phyloP scores from a whole-genome alignment of 2,888 invertebrate genomes.

The Villa cingulata region DNA sequence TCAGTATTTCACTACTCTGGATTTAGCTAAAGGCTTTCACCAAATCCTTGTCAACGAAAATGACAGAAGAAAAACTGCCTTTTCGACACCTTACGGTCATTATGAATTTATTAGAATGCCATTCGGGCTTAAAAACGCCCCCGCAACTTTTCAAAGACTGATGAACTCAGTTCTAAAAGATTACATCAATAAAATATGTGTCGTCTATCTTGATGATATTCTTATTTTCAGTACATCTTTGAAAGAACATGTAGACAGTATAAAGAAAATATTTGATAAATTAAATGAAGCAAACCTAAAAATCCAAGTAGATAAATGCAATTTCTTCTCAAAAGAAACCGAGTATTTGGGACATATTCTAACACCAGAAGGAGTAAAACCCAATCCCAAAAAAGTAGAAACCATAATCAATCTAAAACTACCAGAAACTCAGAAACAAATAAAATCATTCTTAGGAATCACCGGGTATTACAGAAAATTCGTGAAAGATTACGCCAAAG shows the following conservation, averaged over 20 bases:
- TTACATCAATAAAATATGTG: slow-evolving; percentile 15
- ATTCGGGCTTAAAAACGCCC: slow-evolving; percentile 7
- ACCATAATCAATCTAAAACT: slow-evolving; percentile 15
- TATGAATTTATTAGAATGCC: slow-evolving; percentile 5
- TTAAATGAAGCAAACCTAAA: neutral
- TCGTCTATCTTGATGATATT: slow-evolving; percentile 5
- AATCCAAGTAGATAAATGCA: slow-evolving; percentile 10
- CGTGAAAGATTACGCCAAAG: slow-evolving; percentile 13
- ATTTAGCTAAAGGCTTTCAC: slow-evolving; percentile 11
- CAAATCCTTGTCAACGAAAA: slow-evolving; percentile 2
- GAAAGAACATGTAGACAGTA: slow-evolving; percentile 18
- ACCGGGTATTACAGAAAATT: slow-evolving; percentile 19
- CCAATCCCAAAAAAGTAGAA: slow-evolving; percentile 17
- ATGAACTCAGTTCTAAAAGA: slow-evolving; percentile 13
- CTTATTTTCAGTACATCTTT: slow-evolving; percentile 11
- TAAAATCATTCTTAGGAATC: slow-evolving; percentile 16
- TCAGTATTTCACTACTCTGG: slow-evolving; percentile 10
- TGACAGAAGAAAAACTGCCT: slow-evolving; percentile 4
- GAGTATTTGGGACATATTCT: slow-evolving; percentile 14
- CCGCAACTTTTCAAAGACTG: slow-evolving; percentile 4
- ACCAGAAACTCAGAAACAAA: slow-evolving; percentile 13
- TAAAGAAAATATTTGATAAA: slow-evolving; percentile 15
- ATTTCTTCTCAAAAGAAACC: slow-evolving; percentile 18
- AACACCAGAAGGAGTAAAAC: slow-evolving; percentile 17
- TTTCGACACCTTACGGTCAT: slow-evolving; percentile 3